Evolutionary conservation across 1,140 invertebrate species (phyloP).

Genomic region (Hylaeus anthracinus): DNA sequence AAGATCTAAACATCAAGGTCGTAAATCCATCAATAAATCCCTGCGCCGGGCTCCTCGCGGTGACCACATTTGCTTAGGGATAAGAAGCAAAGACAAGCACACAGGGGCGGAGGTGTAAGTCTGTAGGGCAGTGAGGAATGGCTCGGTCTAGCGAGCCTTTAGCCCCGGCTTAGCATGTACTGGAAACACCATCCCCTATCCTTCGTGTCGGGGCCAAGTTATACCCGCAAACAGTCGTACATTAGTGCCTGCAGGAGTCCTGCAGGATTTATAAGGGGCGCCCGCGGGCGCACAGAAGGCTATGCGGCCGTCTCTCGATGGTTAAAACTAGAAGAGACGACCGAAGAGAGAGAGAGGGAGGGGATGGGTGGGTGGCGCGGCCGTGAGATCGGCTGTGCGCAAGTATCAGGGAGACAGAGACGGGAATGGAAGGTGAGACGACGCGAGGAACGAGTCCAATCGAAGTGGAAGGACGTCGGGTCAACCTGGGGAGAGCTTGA

Average conservation of each 20-base stretch:
- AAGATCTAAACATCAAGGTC: conserved; percentile 65
- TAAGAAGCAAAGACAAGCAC: conserved; percentile 78
- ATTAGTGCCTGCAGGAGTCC: conserved; percentile 80
- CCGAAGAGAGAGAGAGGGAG: too few relatives aligned
- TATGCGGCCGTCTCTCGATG: conserved; percentile 67
- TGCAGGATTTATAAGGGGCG: conserved; percentile 80
- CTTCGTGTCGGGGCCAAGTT: conserved; percentile 80
- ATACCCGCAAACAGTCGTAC: conserved; percentile 82
- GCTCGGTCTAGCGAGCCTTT: conserved; percentile 79
- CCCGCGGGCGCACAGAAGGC: conserved; percentile 67
- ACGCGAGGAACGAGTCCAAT: conserved; percentile 10
- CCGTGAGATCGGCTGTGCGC: conserved; percentile 14
- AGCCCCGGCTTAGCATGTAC: conserved; percentile 79
- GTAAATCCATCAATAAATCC: conserved; percentile 79
- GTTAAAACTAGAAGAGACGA: conserved; percentile 71
- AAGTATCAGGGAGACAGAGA: conserved; percentile 30
- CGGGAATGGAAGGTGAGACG: conserved; percentile 20
- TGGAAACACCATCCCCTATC: conserved; percentile 76
- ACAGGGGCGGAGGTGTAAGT: conserved; percentile 69
- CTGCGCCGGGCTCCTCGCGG: conserved; percentile 61
- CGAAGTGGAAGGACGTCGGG: conserved; percentile 23
- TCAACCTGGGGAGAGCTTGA: conserved; percentile 25
- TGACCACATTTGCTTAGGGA: conserved; percentile 77
- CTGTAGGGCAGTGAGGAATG: conserved; percentile 78
- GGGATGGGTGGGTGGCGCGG: conserved; percentile 24